Evolutionary conservation across 2,113 vertebrate genomes (phyloP).

Genomic region (Athene cunicularia): DNA sequence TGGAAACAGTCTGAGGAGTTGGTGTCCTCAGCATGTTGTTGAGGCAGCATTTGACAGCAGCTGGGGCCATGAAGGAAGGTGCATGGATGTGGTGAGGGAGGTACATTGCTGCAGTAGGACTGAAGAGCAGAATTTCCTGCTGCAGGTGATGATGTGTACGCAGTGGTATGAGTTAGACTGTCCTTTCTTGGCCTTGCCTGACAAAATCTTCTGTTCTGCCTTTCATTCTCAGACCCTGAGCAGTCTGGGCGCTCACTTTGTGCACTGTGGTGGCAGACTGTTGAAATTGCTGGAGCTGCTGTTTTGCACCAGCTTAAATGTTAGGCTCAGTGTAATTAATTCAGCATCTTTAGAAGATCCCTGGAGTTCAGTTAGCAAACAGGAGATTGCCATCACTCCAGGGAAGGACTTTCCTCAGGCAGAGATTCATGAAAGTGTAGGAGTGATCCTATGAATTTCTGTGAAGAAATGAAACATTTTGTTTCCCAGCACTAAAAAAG

Average conservation of each 20-base stretch:
- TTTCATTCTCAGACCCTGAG: not conserved
- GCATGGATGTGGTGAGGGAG: not conserved
- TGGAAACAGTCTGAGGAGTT: not conserved
- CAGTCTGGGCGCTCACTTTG: not conserved
- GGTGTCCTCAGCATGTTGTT: not conserved
- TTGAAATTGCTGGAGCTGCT: not conserved
- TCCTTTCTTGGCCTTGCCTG: not conserved
- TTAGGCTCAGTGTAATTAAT: constrained; percentile 20
- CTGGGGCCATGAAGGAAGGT: not conserved
- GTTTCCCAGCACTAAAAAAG: not conserved
- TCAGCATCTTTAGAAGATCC: constrained; percentile 16
- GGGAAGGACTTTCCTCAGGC: constrained; percentile 23
- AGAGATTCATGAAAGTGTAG: constrained; percentile 6
- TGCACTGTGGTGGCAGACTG: not conserved
- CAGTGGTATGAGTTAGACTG: not conserved
- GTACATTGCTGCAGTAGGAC: not conserved
- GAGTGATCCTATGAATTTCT: not conserved
- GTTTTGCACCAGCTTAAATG: constrained; percentile 18
- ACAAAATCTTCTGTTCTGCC: not conserved
- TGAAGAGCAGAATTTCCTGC: not conserved
- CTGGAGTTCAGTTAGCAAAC: constrained; percentile 43
- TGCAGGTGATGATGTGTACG: not conserved
- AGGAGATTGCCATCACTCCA: constrained; percentile 36
- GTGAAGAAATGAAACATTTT: constrained; percentile 20
- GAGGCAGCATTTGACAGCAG: not conserved